Evolutionary conservation across 2,888 invertebrate genomes (phyloP).

Genomic region (Spatulosminthurus flaviceps): DNA sequence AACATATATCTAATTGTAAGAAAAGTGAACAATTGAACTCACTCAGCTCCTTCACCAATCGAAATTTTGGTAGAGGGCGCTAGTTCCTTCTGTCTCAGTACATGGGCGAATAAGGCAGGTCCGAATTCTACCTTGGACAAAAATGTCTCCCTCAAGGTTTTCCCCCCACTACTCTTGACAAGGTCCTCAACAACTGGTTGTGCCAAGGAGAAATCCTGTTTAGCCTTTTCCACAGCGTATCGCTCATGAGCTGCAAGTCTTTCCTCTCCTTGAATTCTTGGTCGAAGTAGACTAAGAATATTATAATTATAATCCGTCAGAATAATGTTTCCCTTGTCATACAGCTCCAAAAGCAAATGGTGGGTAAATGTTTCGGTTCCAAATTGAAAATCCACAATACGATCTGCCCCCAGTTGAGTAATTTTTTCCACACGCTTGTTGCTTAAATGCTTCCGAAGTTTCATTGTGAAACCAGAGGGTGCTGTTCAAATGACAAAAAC

Average conservation of each 20-base stretch:
- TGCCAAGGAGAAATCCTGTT: slow-evolving; percentile 72
- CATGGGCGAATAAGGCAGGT: slow-evolving; percentile 89
- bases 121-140: slow-evolving; percentile 78
- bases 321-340: slow-evolving; percentile 95
- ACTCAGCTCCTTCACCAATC: neutral
- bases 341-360: slow-evolving; percentile 93
- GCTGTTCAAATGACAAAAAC: slow-evolving; percentile 68
- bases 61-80: slow-evolving; percentile 70
- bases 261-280: slow-evolving; percentile 91
- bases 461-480: slow-evolving; percentile 98
- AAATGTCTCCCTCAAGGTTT: slow-evolving; percentile 59
- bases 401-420: slow-evolving; percentile 87
- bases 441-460: slow-evolving; percentile 95
- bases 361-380: slow-evolving; percentile 92
- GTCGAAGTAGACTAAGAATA: slow-evolving; percentile 91
- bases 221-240: slow-evolving; percentile 83
- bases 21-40: neutral
- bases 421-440: slow-evolving; percentile 91
- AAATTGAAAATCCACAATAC: slow-evolving; percentile 95
- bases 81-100: slow-evolving; percentile 78
- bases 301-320: slow-evolving; percentile 89
- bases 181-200: slow-evolving; percentile 66
- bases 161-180: slow-evolving; percentile 43
- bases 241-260: slow-evolving; percentile 91
- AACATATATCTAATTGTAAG: no score